Percentiles rank a stretch among this genome's conserved stretches.
These are phyloP conservation scores for Anas platyrhynchos DNA, from an alignment of 2,113 vertebrate species.

Conservation along the genomic window DNA sequence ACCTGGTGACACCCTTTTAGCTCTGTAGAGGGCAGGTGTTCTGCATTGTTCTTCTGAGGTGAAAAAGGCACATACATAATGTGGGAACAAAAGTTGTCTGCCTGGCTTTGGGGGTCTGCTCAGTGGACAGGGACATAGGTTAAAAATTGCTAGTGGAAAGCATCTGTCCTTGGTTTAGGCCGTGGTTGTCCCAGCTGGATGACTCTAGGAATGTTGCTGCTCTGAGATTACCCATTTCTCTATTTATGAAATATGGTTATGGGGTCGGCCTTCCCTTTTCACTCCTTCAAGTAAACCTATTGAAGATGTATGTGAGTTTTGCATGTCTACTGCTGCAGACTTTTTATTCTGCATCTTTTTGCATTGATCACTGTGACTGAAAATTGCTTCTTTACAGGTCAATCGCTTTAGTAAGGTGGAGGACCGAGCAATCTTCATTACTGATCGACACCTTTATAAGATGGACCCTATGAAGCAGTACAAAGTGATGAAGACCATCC, in stretches of 20 bases:
- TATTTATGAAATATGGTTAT: background rate
- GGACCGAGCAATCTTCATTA: slow-evolving; percentile 93
- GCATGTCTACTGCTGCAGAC: background rate
- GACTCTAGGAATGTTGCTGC: background rate
- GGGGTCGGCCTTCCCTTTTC: background rate
- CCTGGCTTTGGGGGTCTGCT: background rate
- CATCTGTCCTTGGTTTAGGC: background rate
- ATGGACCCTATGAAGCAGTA: slow-evolving; percentile 96
- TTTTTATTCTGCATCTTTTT: background rate
- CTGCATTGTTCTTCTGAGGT: background rate
- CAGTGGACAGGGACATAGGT: background rate
- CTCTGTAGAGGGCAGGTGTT: background rate
- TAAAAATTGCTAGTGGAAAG: background rate
- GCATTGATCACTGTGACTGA: background rate
- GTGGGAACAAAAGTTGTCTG: background rate
- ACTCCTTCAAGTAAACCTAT: background rate
- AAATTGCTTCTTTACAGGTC: slow-evolving; percentile 79
- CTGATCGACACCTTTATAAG: slow-evolving; percentile 97
- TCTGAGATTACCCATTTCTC: rapidly evolving
- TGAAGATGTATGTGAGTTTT: background rate
- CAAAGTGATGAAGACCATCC: slow-evolving; percentile 96
- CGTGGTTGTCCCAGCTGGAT: background rate
- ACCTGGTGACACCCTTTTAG: background rate
- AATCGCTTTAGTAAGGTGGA: slow-evolving; percentile 95
- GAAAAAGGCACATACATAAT: rapidly evolving